Evolutionary conservation across 2,797 vertebrate genomes (phyloP).

Genomic region (Sebastes wilsoni): DNA sequence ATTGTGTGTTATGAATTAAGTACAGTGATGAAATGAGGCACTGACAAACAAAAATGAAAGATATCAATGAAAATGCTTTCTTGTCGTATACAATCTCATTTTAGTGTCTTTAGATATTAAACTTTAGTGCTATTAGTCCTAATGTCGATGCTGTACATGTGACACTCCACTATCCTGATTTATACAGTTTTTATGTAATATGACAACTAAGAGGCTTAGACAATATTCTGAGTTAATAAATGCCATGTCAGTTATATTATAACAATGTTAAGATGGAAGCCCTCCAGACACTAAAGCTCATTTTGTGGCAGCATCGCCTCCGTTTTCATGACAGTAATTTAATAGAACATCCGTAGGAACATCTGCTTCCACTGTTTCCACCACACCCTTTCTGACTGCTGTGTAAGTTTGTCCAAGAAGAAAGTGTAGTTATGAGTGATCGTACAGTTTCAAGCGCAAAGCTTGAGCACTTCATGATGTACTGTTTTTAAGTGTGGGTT

Average conservation of each 20-base stretch:
- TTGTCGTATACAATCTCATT: neutral
- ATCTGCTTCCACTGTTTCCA: constrained; percentile 5
- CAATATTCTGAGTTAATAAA: constrained; percentile 34
- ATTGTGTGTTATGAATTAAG: neutral
- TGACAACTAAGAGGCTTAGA: constrained; percentile 31
- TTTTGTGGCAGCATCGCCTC: constrained; percentile 21
- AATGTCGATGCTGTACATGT: neutral
- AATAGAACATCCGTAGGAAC: constrained; percentile 13
- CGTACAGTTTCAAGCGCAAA: neutral
- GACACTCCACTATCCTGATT: constrained; percentile 12
- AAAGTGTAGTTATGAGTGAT: neutral
- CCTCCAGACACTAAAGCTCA: constrained; percentile 27
- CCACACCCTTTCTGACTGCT: constrained; percentile 24
- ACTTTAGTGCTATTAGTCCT: neutral
- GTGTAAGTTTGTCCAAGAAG: neutral
- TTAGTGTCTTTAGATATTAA: neutral
- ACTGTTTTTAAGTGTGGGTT: neutral
- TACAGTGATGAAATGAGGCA: neutral
- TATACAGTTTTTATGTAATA: constrained; percentile 30
- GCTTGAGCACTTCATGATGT: neutral
- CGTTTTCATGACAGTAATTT: constrained; percentile 41
- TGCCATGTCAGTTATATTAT: constrained; percentile 38
- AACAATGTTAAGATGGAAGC: constrained; percentile 25
- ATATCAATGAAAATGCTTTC: neutral
- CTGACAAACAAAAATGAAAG: neutral